Evolutionary conservation across 2,797 vertebrate species (phyloP), one percentile per base, ranked within the genome.

Genomic region (Triplophysa bombifrons): DNA sequence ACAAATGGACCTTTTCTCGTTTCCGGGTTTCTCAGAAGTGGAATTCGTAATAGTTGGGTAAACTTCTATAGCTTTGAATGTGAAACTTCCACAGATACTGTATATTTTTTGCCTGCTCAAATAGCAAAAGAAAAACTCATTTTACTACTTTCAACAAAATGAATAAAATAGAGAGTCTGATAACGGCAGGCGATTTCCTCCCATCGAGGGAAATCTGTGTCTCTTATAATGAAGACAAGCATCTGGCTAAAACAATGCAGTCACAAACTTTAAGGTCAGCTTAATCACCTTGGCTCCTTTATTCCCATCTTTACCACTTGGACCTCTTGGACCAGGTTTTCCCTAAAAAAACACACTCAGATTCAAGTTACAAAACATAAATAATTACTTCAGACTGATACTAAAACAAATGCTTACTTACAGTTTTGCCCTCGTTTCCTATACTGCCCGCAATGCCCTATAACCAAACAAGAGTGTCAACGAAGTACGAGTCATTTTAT

Each of bases 351-450:
- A 68, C 30, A 78, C 10, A 58, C 66, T 30, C 34, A 81, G 44
- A 61, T 22, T 14, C 6, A 78, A 67, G 22, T 51, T 30, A 71
- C 25, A 67, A 41, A 4, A 51, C n/a, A 50, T 44, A 3, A 46
- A 30, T 48, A 25, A 1, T 22, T 63, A 27, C 30, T 10, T 1
- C 9, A 44, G 63, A 65, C 17, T n/a, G 65, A 83, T 48, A 3
- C 67, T 80, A 53, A 56, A 77, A 68, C 22, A 41, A 5, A 63
- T 46, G 65, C 46, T 70, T 83, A 91, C 91, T 89, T 83, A 94
- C 93, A 74, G 76, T 80, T 87, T 92, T 93, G 6, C 94, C 93
- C 5, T 93, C 92, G 50, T 84, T 82, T 87, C 93, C 94, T 86
- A 73, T 89, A 66, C 53, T 87, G 41, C 93, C 94, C 51, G 87